Evolutionary conservation across 2,113 vertebrate genomes (phyloP), one percentile per base, ranked within the genome.

Genomic region (Oophaga pumilio): DNA sequence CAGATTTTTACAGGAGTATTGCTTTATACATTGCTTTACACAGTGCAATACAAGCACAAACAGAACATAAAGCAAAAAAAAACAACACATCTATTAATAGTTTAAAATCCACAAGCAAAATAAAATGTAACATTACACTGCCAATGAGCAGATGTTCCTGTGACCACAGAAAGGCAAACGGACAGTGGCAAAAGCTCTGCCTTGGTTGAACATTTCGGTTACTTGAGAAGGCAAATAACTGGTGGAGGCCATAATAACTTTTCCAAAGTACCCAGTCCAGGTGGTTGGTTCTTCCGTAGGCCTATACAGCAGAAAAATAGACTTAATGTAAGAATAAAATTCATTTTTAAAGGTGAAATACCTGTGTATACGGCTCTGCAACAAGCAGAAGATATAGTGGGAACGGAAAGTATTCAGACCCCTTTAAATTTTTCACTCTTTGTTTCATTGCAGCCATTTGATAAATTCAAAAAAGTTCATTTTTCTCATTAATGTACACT

Each of bases 201-300:
- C 98, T 93, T 99, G 98, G 89, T 97, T 98, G 93, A 99, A 98
- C 98, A 99, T 99, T 90, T 99, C 98, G 0, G 98, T 98, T 53
- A 99, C 98, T 92, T 99, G 98, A 33, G 98, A 96, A 52, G 98
- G 98, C 93, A 99, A 90, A 91, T 99, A 99, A 90, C 96, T 99
- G 24, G 98, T 99, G 22, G 98, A 99, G 0, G 97, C 97, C 97
- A 99, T 97, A 90, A 99, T 94, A 22, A 99, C 97, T 92, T 97
- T 99, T 33, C 97, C 97, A 62, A 99, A 96, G 91, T 99, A 99
- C 8, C 97, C 98, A 0, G 97, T 97, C 98, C 98, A 99, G 69
- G 98, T 99, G 56, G 97, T 98, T 88, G 98, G 97, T 91, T 99
- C 98, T 93, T 99, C 98, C 26, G 97, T 96, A 87, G 98, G 98